Base-by-base conservation (phyloP, 1,140 invertebrate genomes). In the Vanessa atalanta region DNA sequence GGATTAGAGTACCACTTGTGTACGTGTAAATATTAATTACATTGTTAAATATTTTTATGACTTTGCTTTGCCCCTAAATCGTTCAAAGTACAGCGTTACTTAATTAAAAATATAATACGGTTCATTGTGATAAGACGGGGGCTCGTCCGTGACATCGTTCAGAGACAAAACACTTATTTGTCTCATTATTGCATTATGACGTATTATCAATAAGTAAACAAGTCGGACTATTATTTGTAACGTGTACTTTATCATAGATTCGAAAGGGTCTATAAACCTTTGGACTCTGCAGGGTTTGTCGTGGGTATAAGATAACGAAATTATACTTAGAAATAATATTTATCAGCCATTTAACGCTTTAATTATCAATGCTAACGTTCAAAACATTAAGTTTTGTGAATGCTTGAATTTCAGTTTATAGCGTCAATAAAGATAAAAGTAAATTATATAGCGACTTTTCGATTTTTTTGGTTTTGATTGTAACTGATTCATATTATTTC, bases 91-190 rank as follows among this genome's bases (percentile, higher is more conserved):
- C 73, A 71, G 7, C 16, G 26, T 61, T 50, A 47, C 31, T 9
- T 43, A 43, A 43, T 43, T 69, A 64, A 69, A 68, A 65, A 71
- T 71, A 51, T 57, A 26, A 47, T 67, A 69, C 55, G 60, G 70
- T 51, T 73, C 55, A 75, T 43, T 47, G 20, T 43, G 85, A 89
- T 89, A 88, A 88, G 43, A 65, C n/a, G 57, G 69, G 85, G 87
- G 89, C 89, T 91, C 88, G 89, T 87, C 89, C 89, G 74, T 91
- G 89, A 91, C 88, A 86, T 86, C 81, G 81, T 82, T 86, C 79
- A 70, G 79, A 85, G 84, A 84, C 83, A 78, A 83, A 86, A 90
- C 80, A 88, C 83, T 81, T 86, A 86, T 86, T 85, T 79, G 79
- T 82, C 69, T 79, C 75, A 71, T 79, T 79, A 81, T 77, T 88